These are phyloP conservation scores for Microplitis mediator DNA, from an alignment of 1,140 invertebrate genomes.

Conservation along the genomic window DNA sequence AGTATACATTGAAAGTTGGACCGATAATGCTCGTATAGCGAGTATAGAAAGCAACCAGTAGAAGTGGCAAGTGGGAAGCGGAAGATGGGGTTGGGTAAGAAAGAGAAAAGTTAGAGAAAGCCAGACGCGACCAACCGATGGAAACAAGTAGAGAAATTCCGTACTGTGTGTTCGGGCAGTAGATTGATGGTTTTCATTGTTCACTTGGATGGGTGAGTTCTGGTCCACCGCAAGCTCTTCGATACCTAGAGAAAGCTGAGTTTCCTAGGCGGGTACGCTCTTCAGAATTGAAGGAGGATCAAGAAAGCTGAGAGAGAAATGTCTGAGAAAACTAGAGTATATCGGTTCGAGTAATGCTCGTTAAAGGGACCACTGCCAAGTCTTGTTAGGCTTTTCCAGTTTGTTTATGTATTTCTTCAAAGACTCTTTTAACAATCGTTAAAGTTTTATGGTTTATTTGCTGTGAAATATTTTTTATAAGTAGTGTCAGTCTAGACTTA, in stretches of 20 bases:
- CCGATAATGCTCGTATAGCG: not conserved
- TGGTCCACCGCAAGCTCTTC: conserved; percentile 18
- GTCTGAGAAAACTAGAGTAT: not conserved
- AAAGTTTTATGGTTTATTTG: too few species aligned
- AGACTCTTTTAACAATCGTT: too few species aligned
- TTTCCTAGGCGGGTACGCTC: not conserved
- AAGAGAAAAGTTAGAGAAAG: too few species aligned
- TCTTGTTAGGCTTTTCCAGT: too few species aligned
- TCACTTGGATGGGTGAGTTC: conserved; percentile 24
- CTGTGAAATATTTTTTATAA: too few species aligned
- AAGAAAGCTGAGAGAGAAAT: not conserved
- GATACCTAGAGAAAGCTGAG: conserved; percentile 17
- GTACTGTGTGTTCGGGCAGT: conserved; percentile 1
- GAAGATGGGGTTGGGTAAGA: too few species aligned
- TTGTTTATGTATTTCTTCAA: too few species aligned
- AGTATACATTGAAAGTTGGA: not conserved
- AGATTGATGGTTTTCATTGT: conserved; percentile 35
- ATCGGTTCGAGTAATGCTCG: not conserved
- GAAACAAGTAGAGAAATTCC: conserved; percentile 12
- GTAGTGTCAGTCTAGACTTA: too few species aligned
- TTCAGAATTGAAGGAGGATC: conserved; percentile 8
- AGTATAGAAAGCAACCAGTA: not conserved
- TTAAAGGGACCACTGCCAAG: not conserved
- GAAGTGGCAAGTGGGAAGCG: not conserved
- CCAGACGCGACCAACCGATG: not conserved